These are phyloP conservation scores for Pantherophis vulpinus DNA, from an alignment of 2,797 vertebrate genomes.

Conservation along the genomic window DNA sequence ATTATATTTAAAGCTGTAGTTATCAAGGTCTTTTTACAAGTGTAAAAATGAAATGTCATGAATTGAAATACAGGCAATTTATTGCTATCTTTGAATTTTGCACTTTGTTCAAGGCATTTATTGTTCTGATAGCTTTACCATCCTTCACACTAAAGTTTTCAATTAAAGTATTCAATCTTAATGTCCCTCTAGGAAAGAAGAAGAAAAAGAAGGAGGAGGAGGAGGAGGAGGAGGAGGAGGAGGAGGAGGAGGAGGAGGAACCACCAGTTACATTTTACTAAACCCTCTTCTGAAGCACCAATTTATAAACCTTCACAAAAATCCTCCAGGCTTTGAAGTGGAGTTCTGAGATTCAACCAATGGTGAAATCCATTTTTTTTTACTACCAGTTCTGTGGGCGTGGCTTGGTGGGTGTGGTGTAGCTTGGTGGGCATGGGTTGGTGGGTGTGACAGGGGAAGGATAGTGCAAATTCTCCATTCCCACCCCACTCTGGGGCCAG, in stretches of 20 bases:
- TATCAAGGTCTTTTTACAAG: slow-evolving; percentile 1
- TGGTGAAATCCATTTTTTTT: too few relatives aligned
- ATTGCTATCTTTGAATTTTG: slow-evolving; percentile 13
- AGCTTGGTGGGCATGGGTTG: too few relatives aligned
- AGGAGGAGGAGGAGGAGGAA: neutral
- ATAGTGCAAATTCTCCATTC: too few relatives aligned
- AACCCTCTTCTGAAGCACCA: slow-evolving; percentile 42
- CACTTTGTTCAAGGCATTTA: slow-evolving; percentile 31
- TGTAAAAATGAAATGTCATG: slow-evolving; percentile 6
- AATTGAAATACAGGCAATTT: slow-evolving; percentile 31
- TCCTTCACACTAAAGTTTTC: neutral
- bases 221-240: slow-evolving; percentile 19
- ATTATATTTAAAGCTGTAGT: neutral
- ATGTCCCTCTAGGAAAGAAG: slow-evolving; percentile 27
- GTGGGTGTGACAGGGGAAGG: too few relatives aligned
- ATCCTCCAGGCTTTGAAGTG: slow-evolving; percentile 5
- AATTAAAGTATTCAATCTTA: slow-evolving; percentile 14
- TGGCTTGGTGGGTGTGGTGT: too few relatives aligned
- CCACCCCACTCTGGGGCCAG: too few relatives aligned
- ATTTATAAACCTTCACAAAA: slow-evolving; percentile 47
- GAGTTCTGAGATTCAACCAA: neutral
- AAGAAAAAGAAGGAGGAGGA: neutral
- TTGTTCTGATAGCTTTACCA: neutral
- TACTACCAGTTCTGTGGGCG: too few relatives aligned
- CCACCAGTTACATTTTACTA: neutral